Percentiles rank a stretch among this genome's conserved stretches.
Conservation (phyloP, 2,113 vertebrate genomes). For the Tetrax tetrax region DNA sequence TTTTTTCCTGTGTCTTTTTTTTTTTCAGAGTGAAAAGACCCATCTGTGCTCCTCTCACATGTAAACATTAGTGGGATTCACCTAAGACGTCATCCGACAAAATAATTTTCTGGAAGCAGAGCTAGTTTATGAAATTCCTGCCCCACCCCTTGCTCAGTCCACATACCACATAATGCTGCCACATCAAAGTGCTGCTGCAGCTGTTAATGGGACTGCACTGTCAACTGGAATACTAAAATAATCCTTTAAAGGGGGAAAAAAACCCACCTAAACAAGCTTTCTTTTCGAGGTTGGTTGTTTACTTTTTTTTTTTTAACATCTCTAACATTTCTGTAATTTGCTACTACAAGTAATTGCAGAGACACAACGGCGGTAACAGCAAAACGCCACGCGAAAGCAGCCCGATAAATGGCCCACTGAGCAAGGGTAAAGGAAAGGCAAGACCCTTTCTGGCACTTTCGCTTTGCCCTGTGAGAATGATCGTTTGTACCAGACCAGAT, state of each 20-base stretch:
- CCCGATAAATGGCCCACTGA: not conserved
- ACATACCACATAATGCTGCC: not conserved
- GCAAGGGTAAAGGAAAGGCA: not conserved
- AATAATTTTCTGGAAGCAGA: slow-evolving; percentile 26
- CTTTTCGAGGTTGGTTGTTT: not conserved
- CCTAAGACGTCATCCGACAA: not conserved
- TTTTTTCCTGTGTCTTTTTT: not conserved
- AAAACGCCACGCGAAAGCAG: not conserved
- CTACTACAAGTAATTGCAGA: not conserved
- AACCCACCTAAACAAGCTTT: not conserved
- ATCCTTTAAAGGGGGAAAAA: not conserved
- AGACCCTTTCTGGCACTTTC: not conserved
- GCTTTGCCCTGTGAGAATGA: not conserved
- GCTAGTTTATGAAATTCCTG: slow-evolving; percentile 4
- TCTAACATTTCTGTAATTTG: not conserved
- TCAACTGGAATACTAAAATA: not conserved
- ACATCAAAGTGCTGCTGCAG: slow-evolving; percentile 40
- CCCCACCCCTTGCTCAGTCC: slow-evolving; percentile 6
- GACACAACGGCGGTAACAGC: not conserved
- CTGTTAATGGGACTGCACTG: not conserved
- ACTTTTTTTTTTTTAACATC: not conserved
- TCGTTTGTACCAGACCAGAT: not conserved
- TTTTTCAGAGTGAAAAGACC: not conserved
- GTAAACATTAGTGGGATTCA: not conserved
- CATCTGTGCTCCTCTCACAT: not conserved